phyloP scores from a whole-genome alignment of 2,888 invertebrate species.

The Craniophora ligustri region DNA sequence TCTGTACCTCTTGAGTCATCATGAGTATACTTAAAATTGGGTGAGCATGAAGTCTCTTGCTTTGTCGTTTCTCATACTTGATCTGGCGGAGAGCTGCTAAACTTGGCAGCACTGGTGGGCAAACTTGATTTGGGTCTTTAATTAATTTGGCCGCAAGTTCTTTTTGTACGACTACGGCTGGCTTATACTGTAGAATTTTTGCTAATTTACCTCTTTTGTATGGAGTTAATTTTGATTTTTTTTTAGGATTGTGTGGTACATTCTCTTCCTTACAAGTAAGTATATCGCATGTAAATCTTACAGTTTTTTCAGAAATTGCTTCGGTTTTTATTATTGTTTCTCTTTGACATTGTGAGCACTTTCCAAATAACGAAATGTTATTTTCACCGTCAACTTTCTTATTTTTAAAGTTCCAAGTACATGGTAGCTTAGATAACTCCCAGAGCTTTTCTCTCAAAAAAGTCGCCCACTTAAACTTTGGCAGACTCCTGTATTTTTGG shows the following conservation, averaged over 20 bases:
- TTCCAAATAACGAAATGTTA: slow-evolving; percentile 32
- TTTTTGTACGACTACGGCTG: slow-evolving; percentile 32
- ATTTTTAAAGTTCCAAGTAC: slow-evolving; percentile 34
- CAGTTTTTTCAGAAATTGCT: slow-evolving; percentile 36
- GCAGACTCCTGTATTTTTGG: slow-evolving; percentile 32
- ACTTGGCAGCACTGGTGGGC: slow-evolving; percentile 39
- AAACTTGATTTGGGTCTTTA: slow-evolving; percentile 31
- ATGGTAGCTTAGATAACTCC: slow-evolving; percentile 32
- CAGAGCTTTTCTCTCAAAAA: slow-evolving; percentile 36
- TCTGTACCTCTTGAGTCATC: slow-evolving; percentile 34
- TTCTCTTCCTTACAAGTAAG: slow-evolving; percentile 31
- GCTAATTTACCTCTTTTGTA: slow-evolving; percentile 38
- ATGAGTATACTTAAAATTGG: slow-evolving; percentile 40
- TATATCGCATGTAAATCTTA: slow-evolving; percentile 34
- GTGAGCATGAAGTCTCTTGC: slow-evolving; percentile 35
- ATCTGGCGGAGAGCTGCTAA: slow-evolving; percentile 36
- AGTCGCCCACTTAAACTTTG: slow-evolving; percentile 35
- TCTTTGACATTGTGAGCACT: slow-evolving; percentile 38
- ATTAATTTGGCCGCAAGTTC: slow-evolving; percentile 38
- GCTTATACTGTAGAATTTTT: slow-evolving; percentile 37
- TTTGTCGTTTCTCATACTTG: slow-evolving; percentile 38
- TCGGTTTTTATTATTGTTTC: slow-evolving; percentile 31
- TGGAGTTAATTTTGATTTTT: slow-evolving; percentile 40
- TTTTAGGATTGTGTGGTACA: slow-evolving; percentile 39
- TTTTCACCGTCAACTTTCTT: slow-evolving; percentile 30